Conservation (phyloP, 2,113 vertebrate species). For the Pteruthius melanotis region DNA sequence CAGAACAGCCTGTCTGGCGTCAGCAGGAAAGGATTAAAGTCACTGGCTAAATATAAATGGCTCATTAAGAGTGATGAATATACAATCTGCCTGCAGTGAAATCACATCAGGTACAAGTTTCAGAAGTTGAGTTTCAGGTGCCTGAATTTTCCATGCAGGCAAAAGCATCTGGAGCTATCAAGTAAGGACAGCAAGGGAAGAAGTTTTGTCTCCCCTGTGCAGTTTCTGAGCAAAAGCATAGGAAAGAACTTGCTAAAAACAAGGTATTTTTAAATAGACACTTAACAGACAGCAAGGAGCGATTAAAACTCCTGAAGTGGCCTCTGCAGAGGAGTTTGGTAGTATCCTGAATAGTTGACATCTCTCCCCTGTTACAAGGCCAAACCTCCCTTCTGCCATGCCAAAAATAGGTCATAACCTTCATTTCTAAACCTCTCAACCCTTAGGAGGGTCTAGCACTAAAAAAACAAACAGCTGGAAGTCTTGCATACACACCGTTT, state of each 20-base stretch:
- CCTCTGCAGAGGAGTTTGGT: neutral
- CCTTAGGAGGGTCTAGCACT: neutral
- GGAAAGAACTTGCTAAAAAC: neutral
- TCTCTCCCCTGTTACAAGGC: neutral
- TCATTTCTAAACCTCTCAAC: neutral
- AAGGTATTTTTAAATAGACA: neutral
- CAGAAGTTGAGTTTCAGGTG: conserved; percentile 10
- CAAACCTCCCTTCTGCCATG: neutral
- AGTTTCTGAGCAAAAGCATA: neutral
- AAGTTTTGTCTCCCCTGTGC: neutral
- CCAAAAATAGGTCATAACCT: neutral
- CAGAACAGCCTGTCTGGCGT: neutral
- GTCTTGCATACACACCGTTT: neutral
- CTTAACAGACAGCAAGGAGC: neutral
- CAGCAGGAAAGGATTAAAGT: conserved; percentile 41
- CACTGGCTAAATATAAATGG: conserved; percentile 45
- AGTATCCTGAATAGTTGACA: neutral
- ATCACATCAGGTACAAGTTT: conserved; percentile 23
- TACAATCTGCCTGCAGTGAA: conserved; percentile 21
- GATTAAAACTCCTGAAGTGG: neutral
- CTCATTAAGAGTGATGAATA: conserved; percentile 44
- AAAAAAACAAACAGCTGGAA: neutral
- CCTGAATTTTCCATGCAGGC: neutral
- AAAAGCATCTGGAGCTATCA: neutral
- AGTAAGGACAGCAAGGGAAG: neutral